These are phyloP conservation scores for Drosophila sordidapex DNA, from an alignment of 2,888 invertebrate species.

Conservation along the genomic window DNA sequence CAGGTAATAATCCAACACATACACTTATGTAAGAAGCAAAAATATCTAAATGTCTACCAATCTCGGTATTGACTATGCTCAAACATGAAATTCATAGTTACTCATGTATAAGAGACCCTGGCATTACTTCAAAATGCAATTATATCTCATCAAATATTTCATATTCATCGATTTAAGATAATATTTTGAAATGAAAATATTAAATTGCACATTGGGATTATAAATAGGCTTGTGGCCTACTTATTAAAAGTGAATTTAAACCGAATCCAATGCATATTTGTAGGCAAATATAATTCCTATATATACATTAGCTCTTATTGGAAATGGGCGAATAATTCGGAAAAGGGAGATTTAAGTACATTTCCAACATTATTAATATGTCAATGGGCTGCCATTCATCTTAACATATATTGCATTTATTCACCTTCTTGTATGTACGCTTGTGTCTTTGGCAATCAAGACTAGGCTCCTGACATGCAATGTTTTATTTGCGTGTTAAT, in stretches of 20 bases:
- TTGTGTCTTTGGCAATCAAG: slow-evolving; percentile 6
- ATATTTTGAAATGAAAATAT: not conserved
- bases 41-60: not conserved
- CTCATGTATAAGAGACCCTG: not conserved
- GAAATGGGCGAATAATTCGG: slow-evolving; percentile 11
- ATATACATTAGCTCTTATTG: not conserved
- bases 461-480: slow-evolving; percentile 5
- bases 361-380: slow-evolving; percentile 36
- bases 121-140: not conserved
- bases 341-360: slow-evolving; percentile 16
- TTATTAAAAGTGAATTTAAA: too few relatives aligned
- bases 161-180: not conserved
- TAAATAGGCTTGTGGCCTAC: too few relatives aligned
- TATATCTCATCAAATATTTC: not conserved
- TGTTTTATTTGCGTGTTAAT: slow-evolving; percentile 60
- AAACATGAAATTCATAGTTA: not conserved
- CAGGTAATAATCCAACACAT: not conserved
- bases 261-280: not conserved
- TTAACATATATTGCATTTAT: not conserved
- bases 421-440: not conserved
- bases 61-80: not conserved
- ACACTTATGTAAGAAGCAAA: not conserved
- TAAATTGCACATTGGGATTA: not conserved
- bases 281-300: not conserved
- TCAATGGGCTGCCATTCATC: slow-evolving; percentile 29